Evolutionary conservation across 2,888 invertebrate species (phyloP).

Genomic region (Idaea aversata): DNA sequence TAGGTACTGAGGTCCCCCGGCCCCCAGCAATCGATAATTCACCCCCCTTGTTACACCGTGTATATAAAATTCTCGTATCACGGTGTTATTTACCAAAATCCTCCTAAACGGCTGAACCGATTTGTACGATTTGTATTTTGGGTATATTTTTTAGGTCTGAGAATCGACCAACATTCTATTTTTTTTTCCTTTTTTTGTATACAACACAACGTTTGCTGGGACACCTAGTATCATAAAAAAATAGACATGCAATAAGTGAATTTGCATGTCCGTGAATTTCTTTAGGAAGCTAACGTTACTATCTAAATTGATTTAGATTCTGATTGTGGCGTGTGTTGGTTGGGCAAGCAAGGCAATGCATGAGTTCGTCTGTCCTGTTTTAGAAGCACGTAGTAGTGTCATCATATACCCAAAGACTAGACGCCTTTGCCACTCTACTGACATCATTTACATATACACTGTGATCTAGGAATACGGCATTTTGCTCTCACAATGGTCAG

Average conservation of each 20-base stretch:
- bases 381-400: constrained; percentile 40
- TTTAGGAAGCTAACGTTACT: neutral
- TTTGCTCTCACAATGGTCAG: neutral
- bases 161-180: too few species aligned
- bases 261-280: constrained; percentile 1
- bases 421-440: constrained; percentile 35
- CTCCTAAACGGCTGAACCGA: too few species aligned
- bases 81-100: too few species aligned
- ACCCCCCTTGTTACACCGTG: too few species aligned
- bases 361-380: constrained; percentile 30
- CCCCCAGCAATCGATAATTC: too few species aligned
- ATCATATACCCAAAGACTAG: constrained; percentile 42
- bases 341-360: constrained; percentile 34
- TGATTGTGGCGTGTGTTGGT: neutral
- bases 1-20: too few species aligned
- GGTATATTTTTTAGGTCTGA: too few species aligned
- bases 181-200: too few species aligned
- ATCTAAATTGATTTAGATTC: neutral
- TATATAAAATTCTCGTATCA: too few species aligned
- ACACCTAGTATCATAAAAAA: too few species aligned
- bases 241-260: neutral
- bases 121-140: too few species aligned
- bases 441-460: neutral
- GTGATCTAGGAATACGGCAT: neutral
- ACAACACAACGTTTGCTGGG: too few species aligned